A percentile compares a stretch with the other conserved stretches of the same genome.
These are phyloP conservation scores for Andinoacara biseriatus DNA, from an alignment of 2,113 vertebrate species.

Conservation along the genomic window DNA sequence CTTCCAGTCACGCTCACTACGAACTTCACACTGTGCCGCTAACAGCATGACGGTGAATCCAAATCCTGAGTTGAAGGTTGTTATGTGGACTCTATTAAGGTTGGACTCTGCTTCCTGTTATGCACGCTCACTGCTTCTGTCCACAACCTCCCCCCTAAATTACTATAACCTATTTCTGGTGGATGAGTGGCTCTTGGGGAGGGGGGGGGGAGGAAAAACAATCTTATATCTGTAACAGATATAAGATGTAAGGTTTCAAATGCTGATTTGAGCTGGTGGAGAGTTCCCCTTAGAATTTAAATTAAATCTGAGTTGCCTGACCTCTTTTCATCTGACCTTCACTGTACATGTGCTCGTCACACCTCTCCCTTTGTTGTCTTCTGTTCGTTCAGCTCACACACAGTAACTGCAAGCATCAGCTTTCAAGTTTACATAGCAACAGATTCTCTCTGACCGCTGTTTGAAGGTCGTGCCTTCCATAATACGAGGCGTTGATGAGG, in stretches of 20 bases:
- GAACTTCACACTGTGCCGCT: neutral
- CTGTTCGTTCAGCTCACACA: neutral
- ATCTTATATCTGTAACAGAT: neutral
- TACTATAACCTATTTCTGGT: neutral
- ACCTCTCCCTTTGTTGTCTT: neutral
- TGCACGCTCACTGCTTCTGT: neutral
- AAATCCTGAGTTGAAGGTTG: neutral
- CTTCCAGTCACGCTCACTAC: neutral
- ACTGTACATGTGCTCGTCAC: neutral
- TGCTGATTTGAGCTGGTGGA: neutral
- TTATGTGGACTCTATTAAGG: neutral
- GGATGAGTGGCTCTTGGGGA: neutral
- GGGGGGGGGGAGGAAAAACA: neutral
- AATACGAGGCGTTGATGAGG: neutral
- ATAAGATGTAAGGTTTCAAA: neutral
- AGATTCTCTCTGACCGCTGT: neutral
- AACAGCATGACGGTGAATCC: neutral
- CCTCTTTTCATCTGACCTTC: conserved; percentile 2
- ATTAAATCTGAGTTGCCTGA: neutral
- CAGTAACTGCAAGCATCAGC: neutral
- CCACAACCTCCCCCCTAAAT: neutral
- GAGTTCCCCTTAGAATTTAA: neutral
- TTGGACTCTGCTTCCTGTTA: neutral
- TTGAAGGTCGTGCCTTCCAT: neutral
- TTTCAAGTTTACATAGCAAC: neutral